Evolutionary conservation across 2,797 vertebrate species (phyloP).

Genomic region (Peromyscus eremicus): DNA sequence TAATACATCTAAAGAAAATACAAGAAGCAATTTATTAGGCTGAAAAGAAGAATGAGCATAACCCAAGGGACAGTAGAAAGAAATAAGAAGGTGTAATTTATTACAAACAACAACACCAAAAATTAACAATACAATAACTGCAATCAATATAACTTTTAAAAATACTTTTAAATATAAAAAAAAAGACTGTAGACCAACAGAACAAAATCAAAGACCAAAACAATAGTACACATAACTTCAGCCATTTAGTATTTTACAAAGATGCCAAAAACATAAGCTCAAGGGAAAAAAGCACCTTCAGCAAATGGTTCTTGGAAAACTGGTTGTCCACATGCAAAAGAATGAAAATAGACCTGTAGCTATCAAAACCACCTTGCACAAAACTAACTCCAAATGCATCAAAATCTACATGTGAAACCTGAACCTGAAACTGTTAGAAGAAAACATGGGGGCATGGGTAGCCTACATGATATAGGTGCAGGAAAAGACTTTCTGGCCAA

Average conservation of each 20-base stretch:
- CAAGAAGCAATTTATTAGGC: no score
- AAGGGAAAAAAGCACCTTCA: neutral
- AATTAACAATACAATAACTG: neutral
- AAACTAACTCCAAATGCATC: neutral
- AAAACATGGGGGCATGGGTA: neutral
- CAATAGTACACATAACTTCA: neutral
- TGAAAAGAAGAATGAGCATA: no score
- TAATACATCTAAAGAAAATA: no score
- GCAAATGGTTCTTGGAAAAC: neutral
- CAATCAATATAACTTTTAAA: neutral
- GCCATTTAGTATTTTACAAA: neutral
- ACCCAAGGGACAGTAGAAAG: no score
- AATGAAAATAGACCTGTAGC: neutral
- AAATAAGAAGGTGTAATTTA: no score
- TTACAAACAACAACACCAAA: neutral
- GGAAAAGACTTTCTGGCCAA: neutral
- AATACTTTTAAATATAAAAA: neutral
- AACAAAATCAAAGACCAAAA: neutral
- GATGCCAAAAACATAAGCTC: neutral
- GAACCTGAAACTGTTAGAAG: neutral
- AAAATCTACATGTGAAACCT: neutral
- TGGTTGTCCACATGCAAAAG: neutral
- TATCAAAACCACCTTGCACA: neutral
- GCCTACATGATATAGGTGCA: neutral
- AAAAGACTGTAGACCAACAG: neutral